These are phyloP conservation scores for Galeopterus variegatus DNA, from an alignment of 2,113 vertebrate genomes.

Conservation along the genomic window DNA sequence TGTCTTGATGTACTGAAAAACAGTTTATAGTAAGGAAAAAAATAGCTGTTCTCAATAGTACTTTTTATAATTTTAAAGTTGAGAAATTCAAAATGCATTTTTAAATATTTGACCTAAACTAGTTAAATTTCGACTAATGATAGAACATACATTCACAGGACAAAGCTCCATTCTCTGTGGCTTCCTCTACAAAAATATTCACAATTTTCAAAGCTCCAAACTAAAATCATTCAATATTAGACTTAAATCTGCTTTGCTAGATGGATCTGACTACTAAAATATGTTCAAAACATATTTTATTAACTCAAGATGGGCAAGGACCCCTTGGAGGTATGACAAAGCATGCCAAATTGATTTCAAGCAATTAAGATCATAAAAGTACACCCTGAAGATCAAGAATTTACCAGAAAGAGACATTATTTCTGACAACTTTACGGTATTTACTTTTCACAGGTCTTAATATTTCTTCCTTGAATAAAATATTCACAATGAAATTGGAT, in stretches of 20 bases:
- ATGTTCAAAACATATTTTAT: slow-evolving; percentile 60
- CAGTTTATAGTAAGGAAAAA: neutral
- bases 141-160: neutral
- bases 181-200: neutral
- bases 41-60: neutral
- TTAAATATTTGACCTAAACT: slow-evolving; percentile 38
- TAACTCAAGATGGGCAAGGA: neutral
- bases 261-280: neutral
- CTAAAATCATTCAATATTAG: neutral
- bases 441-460: neutral
- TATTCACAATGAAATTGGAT: slow-evolving; percentile 6
- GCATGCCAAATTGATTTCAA: neutral
- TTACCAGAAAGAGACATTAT: neutral
- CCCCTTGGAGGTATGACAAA: neutral
- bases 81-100: neutral
- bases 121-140: neutral
- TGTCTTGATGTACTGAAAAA: neutral
- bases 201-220: slow-evolving; percentile 37
- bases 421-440: slow-evolving; percentile 38
- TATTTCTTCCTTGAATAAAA: slow-evolving; percentile 33
- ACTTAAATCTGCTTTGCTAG: neutral
- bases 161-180: neutral
- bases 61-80: slow-evolving; percentile 32
- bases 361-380: slow-evolving; percentile 5
- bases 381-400: neutral